A percentile compares a stretch with the other conserved stretches of the same genome.
Evolutionary conservation across 2,797 vertebrate genomes (phyloP).

Genomic region (Tarsius wallacei): DNA sequence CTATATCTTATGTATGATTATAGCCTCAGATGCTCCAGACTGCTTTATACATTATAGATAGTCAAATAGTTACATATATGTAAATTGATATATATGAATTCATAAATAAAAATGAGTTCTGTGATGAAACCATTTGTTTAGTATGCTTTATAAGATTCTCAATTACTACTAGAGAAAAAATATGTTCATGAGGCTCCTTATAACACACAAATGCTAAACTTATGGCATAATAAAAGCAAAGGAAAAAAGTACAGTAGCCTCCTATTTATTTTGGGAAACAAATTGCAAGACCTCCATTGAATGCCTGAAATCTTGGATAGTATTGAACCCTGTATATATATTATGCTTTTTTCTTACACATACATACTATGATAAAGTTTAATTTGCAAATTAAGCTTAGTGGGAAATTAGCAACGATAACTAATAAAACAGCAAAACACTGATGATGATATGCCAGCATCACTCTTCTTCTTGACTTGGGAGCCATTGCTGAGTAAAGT

Average conservation of each 20-base stretch:
- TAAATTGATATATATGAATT: not conserved
- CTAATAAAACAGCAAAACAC: no score
- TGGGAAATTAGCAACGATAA: no score
- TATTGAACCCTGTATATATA: no score
- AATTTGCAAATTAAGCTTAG: no score
- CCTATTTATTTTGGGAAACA: not conserved
- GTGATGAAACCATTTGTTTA: not conserved
- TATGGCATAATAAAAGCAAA: not conserved
- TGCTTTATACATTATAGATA: not conserved
- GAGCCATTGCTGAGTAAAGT: no score
- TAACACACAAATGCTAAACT: not conserved
- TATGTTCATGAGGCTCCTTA: not conserved
- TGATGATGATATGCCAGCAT: no score
- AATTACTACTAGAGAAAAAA: not conserved
- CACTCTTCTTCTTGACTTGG: no score
- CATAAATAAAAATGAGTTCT: not conserved
- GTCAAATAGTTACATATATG: not conserved
- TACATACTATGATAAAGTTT: no score
- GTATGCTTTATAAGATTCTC: not conserved
- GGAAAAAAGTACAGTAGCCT: not conserved
- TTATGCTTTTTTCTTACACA: no score
- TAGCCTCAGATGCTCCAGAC: not conserved
- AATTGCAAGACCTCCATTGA: not conserved
- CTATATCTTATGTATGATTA: conserved; percentile 11
- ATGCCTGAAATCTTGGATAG: not conserved